phyloP scores from a whole-genome alignment of 2,888 invertebrate species.

The Sphaerophoria taeniata region DNA sequence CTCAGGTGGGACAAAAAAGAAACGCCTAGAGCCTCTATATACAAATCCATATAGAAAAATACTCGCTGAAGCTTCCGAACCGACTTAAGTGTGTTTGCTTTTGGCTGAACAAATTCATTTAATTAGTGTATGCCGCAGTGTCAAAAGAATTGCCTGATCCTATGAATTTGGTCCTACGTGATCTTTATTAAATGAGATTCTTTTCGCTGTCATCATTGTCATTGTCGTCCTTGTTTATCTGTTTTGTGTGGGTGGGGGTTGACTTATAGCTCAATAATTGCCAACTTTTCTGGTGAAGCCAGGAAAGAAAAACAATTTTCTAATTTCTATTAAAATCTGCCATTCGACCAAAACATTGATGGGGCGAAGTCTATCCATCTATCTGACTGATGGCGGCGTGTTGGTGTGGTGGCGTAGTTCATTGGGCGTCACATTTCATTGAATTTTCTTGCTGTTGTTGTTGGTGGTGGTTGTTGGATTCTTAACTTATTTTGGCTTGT shows the following conservation, averaged over 20 bases:
- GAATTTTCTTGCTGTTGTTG: conserved; percentile 21
- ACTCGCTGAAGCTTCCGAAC: neutral
- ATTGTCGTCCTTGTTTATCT: conserved; percentile 11
- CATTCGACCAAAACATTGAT: conserved; percentile 55
- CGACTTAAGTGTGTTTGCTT: conserved; percentile 54
- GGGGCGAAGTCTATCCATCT: conserved; percentile 13
- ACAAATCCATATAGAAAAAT: conserved; percentile 13
- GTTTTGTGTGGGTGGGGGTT: neutral
- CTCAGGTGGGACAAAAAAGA: neutral
- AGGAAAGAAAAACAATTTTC: conserved; percentile 36
- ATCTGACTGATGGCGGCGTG: neutral
- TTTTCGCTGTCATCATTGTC: conserved; percentile 23
- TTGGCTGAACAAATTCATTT: conserved; percentile 64
- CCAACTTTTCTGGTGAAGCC: conserved; percentile 2
- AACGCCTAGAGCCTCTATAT: conserved; percentile 9
- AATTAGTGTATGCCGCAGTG: conserved; percentile 46
- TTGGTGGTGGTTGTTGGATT: conserved; percentile 23
- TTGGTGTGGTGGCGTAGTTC: neutral
- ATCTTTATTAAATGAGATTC: conserved; percentile 68
- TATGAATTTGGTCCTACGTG: conserved; percentile 45
- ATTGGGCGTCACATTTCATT: neutral
- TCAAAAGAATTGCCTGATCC: conserved; percentile 52
- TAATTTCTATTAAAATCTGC: conserved; percentile 57
- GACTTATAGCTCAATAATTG: conserved; percentile 7
- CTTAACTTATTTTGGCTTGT: conserved; percentile 65